A percentile compares a stretch with the other conserved stretches of the same genome.
These are phyloP conservation scores for Lepidurus couesii DNA, from an alignment of 1,140 invertebrate genomes.

Conservation along the genomic window DNA sequence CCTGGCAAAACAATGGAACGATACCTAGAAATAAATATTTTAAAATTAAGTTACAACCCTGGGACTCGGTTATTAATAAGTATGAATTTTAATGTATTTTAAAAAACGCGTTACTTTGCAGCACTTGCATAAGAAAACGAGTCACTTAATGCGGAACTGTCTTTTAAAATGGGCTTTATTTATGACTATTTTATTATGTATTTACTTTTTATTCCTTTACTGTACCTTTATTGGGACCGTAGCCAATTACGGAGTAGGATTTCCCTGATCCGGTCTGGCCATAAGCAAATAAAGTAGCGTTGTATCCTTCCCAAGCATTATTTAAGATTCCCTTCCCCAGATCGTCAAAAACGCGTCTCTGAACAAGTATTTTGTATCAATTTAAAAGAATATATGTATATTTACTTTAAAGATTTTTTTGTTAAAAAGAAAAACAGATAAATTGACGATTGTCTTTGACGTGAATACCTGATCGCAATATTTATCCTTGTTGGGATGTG, in stretches of 20 bases:
- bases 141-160: background rate
- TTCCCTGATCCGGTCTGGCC: constrained; percentile 60
- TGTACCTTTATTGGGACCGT: constrained; percentile 54
- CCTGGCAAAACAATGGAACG: constrained; percentile 56
- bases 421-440: constrained; percentile 22
- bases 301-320: constrained; percentile 60
- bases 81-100: background rate
- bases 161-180: background rate
- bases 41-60: constrained; percentile 27
- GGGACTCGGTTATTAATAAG: background rate
- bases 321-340: constrained; percentile 54
- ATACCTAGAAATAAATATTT: constrained; percentile 48
- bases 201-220: background rate
- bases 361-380: constrained; percentile 32
- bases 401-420: constrained; percentile 29
- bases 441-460: constrained; percentile 23
- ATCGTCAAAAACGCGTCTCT: constrained; percentile 53
- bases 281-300: constrained; percentile 58
- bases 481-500: constrained; percentile 45
- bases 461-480: constrained; percentile 51
- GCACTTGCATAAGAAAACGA: background rate
- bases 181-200: background rate
- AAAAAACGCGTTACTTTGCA: constrained; percentile 29
- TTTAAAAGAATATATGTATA: constrained; percentile 25
- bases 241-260: constrained; percentile 59